Base-by-base conservation (phyloP, 2,113 vertebrate species). In the Aptenodytes forsteri region DNA sequence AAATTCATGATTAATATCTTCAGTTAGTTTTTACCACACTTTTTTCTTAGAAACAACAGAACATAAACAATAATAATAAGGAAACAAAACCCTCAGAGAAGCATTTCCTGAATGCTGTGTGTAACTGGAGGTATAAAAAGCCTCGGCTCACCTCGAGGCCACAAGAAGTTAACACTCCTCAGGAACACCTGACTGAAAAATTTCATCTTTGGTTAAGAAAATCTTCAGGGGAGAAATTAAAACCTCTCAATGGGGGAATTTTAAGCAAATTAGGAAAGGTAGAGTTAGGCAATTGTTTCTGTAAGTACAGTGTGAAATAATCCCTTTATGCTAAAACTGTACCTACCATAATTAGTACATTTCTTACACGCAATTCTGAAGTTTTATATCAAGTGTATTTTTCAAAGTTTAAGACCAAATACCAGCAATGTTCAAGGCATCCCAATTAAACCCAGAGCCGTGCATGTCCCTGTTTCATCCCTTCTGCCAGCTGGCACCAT, bases 401-500 rank as follows among this genome's bases (percentile, higher is more conserved):
- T 70, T 69, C 30, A 59, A 42, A 91, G 52, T 38, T 78, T 19
- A 72, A 49, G 59, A 52, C 27, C 32, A 83, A 84, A 66, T 29
- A 49, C 6, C 5, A 11, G 27, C 30, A 58, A 61, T 13, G 47
- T 14, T 47, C 46, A 70, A 65, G 47, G 67, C 30, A 65, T 18
- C 23, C 38, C 27, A 64, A 8, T 8, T n/a, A 36, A 38, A 58
- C 23, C 23, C 26, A 56, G 52, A 22, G 20, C 19, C 1, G 0
- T 7, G 10, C 4, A 1, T 11, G 3, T 17, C 30, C 26, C 46
- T 29, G 14, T 38, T 49, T 21, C 30, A 25, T 5, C 18, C 17
- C 54, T 50, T 29, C 16, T 1, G 1, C 34, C 0, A 2, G 22
- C 27, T 9, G 38, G 16, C n/a, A 13, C 9, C 1, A 3, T 54